Evolutionary conservation across 2,888 invertebrate genomes (phyloP).

Genomic region (Spicauda simplicius): DNA sequence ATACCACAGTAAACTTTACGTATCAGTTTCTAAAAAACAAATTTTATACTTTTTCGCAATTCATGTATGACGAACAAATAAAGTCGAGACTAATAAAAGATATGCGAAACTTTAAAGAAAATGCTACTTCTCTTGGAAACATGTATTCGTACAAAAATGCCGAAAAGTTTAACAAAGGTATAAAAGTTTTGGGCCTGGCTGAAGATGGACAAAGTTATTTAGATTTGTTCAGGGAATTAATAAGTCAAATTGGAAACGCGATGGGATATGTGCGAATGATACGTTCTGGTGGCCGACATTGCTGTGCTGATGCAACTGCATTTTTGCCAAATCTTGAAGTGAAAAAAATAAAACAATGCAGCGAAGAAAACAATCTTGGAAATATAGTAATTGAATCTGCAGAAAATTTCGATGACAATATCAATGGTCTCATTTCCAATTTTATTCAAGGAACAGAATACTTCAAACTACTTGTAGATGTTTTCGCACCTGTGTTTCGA

Average conservation of each 20-base stretch:
- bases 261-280: slow-evolving; percentile 98
- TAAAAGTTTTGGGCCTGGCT: slow-evolving; percentile 93
- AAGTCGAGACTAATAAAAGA: slow-evolving; percentile 97
- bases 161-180: slow-evolving; percentile 96
- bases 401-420: slow-evolving; percentile 90
- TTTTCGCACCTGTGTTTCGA: slow-evolving; percentile 95
- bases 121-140: slow-evolving; percentile 86
- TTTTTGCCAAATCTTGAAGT: slow-evolving; percentile 93
- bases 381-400: slow-evolving; percentile 87
- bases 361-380: slow-evolving; percentile 85
- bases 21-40: slow-evolving; percentile 97
- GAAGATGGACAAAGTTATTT: slow-evolving; percentile 94
- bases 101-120: slow-evolving; percentile 92
- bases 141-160: slow-evolving; percentile 95
- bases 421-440: slow-evolving; percentile 91
- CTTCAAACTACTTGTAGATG: slow-evolving; percentile 95
- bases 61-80: slow-evolving; percentile 98
- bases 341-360: slow-evolving; percentile 85
- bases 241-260: slow-evolving; percentile 98
- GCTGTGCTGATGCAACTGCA: slow-evolving; percentile 95
- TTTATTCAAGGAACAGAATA: slow-evolving; percentile 96
- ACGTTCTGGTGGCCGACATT: slow-evolving; percentile 96
- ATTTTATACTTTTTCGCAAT: slow-evolving; percentile 97
- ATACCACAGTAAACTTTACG: slow-evolving; percentile 96
- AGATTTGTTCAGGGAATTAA: slow-evolving; percentile 95